A percentile compares a stretch with the other conserved stretches of the same genome.
Evolutionary conservation across 1,140 invertebrate genomes (phyloP).

Genomic region (Bombus consobrinus): DNA sequence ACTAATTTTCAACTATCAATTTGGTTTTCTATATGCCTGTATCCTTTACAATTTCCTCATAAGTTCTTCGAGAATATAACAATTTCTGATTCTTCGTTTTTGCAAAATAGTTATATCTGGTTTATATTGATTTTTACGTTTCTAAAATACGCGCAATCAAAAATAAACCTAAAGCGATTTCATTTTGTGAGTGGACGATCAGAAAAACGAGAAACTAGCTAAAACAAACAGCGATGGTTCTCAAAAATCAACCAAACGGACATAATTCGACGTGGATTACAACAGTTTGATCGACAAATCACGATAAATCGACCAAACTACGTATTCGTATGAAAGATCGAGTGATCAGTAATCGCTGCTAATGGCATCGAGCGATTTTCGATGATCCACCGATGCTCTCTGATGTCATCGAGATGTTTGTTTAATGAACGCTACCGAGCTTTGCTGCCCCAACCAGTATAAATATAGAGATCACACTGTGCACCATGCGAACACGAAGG

Average conservation of each 20-base stretch:
- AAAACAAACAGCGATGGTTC: not conserved
- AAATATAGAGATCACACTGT: constrained; percentile 28
- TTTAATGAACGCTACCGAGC: constrained; percentile 21
- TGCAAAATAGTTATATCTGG: too few relatives aligned
- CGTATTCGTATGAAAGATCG: not conserved
- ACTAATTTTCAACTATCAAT: too few relatives aligned
- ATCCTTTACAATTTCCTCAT: too few relatives aligned
- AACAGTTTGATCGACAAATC: not conserved
- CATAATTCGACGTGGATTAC: not conserved
- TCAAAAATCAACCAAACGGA: not conserved
- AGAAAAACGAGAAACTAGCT: not conserved
- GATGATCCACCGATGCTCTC: constrained; percentile 14
- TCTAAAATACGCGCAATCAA: not conserved
- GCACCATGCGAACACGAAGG: not conserved
- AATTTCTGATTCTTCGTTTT: too few relatives aligned
- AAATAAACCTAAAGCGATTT: not conserved
- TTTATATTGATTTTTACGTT: too few relatives aligned
- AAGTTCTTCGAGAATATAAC: too few relatives aligned
- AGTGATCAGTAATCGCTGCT: constrained; percentile 13
- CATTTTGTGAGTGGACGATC: not conserved
- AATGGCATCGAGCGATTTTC: constrained; percentile 6
- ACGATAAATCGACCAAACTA: not conserved
- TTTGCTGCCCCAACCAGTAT: not conserved
- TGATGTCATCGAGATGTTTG: constrained; percentile 30
- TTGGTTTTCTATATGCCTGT: too few relatives aligned